phyloP scores from a whole-genome alignment of 2,888 invertebrate genomes.

The Orchesella flavescens region DNA sequence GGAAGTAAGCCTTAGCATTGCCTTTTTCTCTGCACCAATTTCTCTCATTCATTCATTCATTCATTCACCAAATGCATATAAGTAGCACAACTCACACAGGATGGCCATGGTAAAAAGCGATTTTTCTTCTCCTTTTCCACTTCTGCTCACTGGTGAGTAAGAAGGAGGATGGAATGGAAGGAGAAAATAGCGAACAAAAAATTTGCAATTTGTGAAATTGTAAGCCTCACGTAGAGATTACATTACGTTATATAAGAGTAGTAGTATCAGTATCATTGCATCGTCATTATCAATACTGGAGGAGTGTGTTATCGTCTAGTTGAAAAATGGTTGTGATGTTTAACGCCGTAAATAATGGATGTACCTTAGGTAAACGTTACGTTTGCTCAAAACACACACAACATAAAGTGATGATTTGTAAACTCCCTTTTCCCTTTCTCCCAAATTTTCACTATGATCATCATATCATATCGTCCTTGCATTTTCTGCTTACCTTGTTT shows the following conservation, averaged over 20 bases:
- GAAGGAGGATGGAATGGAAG: background rate
- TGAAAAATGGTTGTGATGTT: background rate
- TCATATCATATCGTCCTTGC: no score
- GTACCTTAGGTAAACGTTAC: background rate
- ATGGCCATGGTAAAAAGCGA: background rate
- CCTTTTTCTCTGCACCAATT: background rate
- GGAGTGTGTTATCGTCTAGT: background rate
- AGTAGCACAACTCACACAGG: background rate
- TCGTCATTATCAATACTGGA: background rate
- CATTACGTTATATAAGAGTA: background rate
- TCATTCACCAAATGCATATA: background rate
- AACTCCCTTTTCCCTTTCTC: no score
- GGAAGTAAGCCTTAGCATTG: background rate
- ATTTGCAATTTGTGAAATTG: background rate
- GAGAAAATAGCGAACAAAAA: conserved; percentile 7
- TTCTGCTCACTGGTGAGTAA: conserved; percentile 13
- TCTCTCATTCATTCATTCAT: background rate
- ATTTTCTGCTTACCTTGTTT: no score
- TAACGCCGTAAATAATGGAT: background rate
- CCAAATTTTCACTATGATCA: no score
- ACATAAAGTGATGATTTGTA: no score
- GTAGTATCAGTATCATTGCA: background rate
- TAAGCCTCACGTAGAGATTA: background rate
- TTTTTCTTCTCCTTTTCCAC: background rate
- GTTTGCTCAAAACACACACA: no score